Conservation (phyloP, 2,888 invertebrate genomes). For the Hyles lineata region DNA sequence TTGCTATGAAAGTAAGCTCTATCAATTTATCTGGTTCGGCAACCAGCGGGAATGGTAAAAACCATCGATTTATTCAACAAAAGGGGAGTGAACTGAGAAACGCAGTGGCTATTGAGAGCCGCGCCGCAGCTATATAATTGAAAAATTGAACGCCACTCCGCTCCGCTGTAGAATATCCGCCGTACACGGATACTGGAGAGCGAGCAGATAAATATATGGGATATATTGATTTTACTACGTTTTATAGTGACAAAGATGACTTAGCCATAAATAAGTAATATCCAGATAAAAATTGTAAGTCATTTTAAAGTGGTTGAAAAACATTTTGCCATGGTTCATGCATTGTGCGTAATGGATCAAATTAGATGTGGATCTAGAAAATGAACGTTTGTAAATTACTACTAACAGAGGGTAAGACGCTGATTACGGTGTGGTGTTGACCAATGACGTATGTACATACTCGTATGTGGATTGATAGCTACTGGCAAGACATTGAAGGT, state of each 20-base stretch:
- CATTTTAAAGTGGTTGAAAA: too few species aligned
- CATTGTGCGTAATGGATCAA: too few species aligned
- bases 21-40: background rate
- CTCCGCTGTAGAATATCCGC: background rate
- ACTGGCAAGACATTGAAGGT: too few species aligned
- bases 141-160: background rate
- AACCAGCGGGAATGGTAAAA: background rate
- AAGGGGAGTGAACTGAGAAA: conserved; percentile 20
- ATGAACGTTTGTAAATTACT: too few species aligned
- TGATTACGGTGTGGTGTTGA: too few species aligned
- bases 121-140: conserved; percentile 2
- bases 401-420: too few species aligned
- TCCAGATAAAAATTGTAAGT: too few species aligned
- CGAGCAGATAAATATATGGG: background rate
- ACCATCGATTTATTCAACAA: conserved; percentile 16
- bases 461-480: too few species aligned
- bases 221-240: background rate
- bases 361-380: too few species aligned
- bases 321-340: too few species aligned
- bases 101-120: background rate
- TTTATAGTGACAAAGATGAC: background rate
- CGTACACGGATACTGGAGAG: background rate
- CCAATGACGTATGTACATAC: too few species aligned
- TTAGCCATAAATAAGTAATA: too few species aligned
- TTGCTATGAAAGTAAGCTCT: background rate